Base-by-base conservation (phyloP, 1,140 invertebrate species). In the Formica exsecta region DNA sequence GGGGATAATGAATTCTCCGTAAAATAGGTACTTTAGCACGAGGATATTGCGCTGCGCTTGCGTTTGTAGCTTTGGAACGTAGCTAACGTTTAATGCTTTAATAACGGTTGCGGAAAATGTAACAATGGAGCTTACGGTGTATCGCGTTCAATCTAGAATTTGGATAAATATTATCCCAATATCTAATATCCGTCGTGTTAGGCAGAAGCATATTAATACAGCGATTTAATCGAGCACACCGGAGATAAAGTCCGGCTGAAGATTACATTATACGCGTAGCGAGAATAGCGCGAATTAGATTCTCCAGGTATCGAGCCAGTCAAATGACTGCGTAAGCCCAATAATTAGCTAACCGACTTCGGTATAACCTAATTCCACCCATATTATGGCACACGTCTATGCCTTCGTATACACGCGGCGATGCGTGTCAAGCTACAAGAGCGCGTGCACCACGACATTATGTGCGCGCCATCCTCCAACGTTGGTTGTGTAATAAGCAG, bases 271-370 rank as follows among this genome's bases (percentile, higher is more conserved):
- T 22, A 22, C 9, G 2, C 54, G 9, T n/a, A 59, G n/a, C 6
- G n/a, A 59, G 22, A 59, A n/a, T n/a, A 8, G 9, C n/a, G n/a
- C n/a, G 54, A 59, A 11, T n/a, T 57, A 74, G 32, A 59, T 73
- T 36, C n/a, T 29, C 44, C 61, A 29, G 44, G 19, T 80, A 86
- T 75, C 65, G 71, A 79, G 64, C 3, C 22, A 19, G 9, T 38
- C 48, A 64, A 85, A 80, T 44, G 74, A 85, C 59, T 36, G 59
- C 36, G 61, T 62, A 57, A 71, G 19, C 29, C 51, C 51, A 85
- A 89, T 83, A 83, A 83, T 83, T 83, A 83, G 54, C 79, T 73
- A 83, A 74, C 38, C 25, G 68, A 74, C 79, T 83, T 54, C 54
- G 57, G 54, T 73, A 22, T 83, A 83, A 61, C 36, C 64, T 22